Evolutionary conservation across 30 jellyfish, hydroid and myxozoan genomes (phyloP), one percentile per base, ranked within the genome.

Genomic region (Phacellophora camtschatica): DNA sequence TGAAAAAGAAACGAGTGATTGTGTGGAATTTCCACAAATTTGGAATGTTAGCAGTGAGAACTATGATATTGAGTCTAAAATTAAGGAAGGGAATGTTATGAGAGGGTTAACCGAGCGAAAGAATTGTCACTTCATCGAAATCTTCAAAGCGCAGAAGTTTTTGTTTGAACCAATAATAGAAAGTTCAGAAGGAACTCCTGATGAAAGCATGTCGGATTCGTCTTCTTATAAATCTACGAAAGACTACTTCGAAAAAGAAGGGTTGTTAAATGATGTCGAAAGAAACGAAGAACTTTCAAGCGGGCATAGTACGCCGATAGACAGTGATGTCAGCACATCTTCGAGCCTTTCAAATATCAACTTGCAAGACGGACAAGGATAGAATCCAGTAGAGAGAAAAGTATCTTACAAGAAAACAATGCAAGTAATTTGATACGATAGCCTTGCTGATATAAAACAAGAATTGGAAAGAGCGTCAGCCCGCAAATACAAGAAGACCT

Each of bases 91-190:
- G 53, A 62, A 30, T 3, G 42, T 67, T 24, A 53, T 19, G 56
- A 37, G 35, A 16, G 84, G 83, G 4, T 55, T 43, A 19, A 45
- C 80, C 3, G 91, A 67, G 27, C 62, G 84, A 24, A 70, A 74
- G 32, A 77, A 65, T 50, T 37, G 82, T 31, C 74, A 77, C 22
- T 67, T 80, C 6, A 46, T 84, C 9, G 91, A 80, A 41, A 80
- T 80, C 9, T 80, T 80, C 57, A 64, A 80, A 43, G 82, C 91
- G 18, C 91, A 80, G 57, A 80, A 43, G 66, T 71, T 46, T 28
- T 25, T 62, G 28, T 80, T 80, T 11, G 91, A 80, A 56, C 83
- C 91, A 20, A 80, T 80, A 27, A 70, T 39, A 2, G 91, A 78
- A 34, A 24, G 67, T 5, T 32, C 76, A 13, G 88, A 77, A 32